Conservation (phyloP, 2,113 vertebrate species). For the Morone chrysops region DNA sequence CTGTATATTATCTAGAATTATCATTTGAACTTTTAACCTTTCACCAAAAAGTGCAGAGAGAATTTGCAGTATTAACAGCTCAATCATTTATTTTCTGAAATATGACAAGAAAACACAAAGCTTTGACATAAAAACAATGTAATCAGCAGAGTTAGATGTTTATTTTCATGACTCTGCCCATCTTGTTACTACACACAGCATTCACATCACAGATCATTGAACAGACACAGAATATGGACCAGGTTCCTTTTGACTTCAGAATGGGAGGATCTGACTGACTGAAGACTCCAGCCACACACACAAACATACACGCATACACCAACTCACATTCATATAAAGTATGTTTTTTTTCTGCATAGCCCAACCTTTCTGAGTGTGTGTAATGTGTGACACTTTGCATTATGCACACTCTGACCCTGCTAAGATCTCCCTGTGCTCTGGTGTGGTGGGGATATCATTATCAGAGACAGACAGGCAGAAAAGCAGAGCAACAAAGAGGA, state of each 20-base stretch:
- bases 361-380: conserved; percentile 19
- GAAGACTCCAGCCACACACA: not conserved
- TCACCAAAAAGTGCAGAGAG: not conserved
- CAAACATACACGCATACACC: not conserved
- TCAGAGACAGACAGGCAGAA: conserved; percentile 61
- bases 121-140: not conserved
- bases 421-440: conserved; percentile 44
- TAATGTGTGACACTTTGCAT: conserved; percentile 45
- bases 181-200: not conserved
- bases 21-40: conserved; percentile 15
- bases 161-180: not conserved
- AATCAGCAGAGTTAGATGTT: not conserved
- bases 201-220: conserved; percentile 4
- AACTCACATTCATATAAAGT: not conserved
- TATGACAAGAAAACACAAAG: not conserved
- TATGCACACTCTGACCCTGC: conserved; percentile 49
- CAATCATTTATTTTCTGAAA: not conserved
- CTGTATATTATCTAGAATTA: conserved; percentile 23
- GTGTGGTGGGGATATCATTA: conserved; percentile 46
- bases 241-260: not conserved
- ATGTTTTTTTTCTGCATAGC: not conserved
- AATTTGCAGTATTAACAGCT: not conserved
- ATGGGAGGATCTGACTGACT: conserved; percentile 4
- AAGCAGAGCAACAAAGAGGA: conserved; percentile 49
- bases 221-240: not conserved